A percentile compares a stretch with the other conserved stretches of the same genome.
Evolutionary conservation across 1,140 invertebrate genomes (phyloP).

Genomic region (Triops longicaudatus): DNA sequence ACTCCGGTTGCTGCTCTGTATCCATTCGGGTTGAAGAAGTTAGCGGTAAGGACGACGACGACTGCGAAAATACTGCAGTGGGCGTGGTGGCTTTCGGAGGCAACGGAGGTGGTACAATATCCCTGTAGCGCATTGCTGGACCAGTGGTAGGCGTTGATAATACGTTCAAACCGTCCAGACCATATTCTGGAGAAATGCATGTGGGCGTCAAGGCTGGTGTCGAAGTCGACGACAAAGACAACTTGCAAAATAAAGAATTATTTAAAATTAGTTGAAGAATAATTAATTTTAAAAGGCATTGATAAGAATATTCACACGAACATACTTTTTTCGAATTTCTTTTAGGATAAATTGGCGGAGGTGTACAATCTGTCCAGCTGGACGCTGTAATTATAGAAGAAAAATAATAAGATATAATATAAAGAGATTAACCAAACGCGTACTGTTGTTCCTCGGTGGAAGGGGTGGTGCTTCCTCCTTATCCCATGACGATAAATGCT

Average conservation of each 20-base stretch:
- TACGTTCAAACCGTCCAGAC: neutral
- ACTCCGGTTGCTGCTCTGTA: neutral
- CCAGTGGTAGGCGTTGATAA: neutral
- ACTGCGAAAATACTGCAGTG: neutral
- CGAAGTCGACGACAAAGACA: neutral
- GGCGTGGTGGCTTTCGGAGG: neutral
- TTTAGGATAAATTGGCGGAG: constrained; percentile 21
- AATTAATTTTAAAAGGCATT: too few relatives aligned
- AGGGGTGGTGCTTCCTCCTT: constrained; percentile 19
- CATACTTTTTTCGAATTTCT: constrained; percentile 10
- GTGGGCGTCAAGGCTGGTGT: constrained; percentile 4
- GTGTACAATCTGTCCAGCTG: neutral
- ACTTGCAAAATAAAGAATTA: neutral
- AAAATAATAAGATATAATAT: too few relatives aligned
- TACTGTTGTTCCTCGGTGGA: neutral
- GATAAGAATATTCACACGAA: neutral
- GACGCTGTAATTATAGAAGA: neutral
- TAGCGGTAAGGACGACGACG: neutral
- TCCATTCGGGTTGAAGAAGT: neutral
- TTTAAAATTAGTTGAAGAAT: neutral
- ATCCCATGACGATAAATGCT: neutral
- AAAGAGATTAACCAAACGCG: too few relatives aligned
- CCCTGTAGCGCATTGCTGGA: neutral
- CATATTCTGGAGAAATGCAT: neutral
- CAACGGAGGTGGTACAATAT: neutral